phyloP scores from a whole-genome alignment of 2,113 vertebrate species.

The Xiphophorus maculatus region DNA sequence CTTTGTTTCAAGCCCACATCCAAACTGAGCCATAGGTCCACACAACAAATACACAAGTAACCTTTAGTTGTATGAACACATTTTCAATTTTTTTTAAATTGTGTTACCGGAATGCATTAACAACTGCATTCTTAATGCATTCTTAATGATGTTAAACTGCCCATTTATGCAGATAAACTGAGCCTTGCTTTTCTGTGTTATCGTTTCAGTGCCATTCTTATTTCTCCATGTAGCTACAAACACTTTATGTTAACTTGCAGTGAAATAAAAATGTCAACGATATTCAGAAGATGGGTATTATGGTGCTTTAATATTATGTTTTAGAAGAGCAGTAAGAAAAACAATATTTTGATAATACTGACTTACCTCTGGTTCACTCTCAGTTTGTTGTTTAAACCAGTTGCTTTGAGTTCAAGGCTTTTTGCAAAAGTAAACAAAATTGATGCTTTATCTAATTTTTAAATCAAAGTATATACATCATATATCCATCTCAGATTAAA shows the following conservation, averaged over 20 bases:
- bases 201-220: not conserved
- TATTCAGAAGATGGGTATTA: not conserved
- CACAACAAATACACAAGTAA: too few relatives aligned
- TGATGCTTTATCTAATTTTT: not conserved
- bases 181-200: not conserved
- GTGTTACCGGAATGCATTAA: too few relatives aligned
- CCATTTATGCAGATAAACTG: too few relatives aligned
- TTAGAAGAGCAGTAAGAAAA: not conserved
- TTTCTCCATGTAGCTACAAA: not conserved
- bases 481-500: constrained; percentile 1
- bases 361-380: constrained; percentile 59
- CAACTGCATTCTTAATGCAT: too few relatives aligned
- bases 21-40: too few relatives aligned
- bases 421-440: not conserved
- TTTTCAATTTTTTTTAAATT: too few relatives aligned
- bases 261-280: not conserved
- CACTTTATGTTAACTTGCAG: not conserved
- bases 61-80: too few relatives aligned
- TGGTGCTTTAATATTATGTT: not conserved
- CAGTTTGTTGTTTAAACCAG: not conserved
- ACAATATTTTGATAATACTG: not conserved
- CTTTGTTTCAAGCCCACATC: too few relatives aligned
- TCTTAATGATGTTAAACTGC: too few relatives aligned
- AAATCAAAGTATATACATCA: not conserved
- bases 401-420: constrained; percentile 2